Conservation (phyloP, 1,140 invertebrate species). For the Nixonia krombeini region DNA sequence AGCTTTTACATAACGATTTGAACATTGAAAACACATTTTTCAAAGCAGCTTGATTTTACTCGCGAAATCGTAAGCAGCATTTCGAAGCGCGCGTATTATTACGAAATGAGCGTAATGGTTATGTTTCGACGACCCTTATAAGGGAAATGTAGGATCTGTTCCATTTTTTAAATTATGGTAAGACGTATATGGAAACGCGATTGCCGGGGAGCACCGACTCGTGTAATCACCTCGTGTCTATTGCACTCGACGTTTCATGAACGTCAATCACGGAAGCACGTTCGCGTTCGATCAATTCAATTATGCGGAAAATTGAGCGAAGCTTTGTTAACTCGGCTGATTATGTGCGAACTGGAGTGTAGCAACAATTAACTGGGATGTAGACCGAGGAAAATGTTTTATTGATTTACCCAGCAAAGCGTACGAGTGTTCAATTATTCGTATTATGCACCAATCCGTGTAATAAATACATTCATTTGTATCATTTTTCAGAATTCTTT, state of each 20-base stretch:
- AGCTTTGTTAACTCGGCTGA: background rate
- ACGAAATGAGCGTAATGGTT: background rate
- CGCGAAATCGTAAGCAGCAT: background rate
- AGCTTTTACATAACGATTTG: too few relatives aligned
- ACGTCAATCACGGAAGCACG: conserved; percentile 6
- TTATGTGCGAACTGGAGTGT: background rate
- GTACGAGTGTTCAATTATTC: too few relatives aligned
- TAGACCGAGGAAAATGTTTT: too few relatives aligned
- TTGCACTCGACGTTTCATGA: background rate
- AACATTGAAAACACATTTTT: too few relatives aligned
- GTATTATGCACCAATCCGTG: too few relatives aligned
- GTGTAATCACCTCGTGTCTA: background rate
- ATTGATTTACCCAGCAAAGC: background rate
- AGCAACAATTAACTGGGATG: too few relatives aligned
- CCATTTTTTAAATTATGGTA: conserved; percentile 6
- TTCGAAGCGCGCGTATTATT: background rate
- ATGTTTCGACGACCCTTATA: conserved; percentile 1
- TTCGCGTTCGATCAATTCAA: conserved; percentile 1
- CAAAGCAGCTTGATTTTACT: too few relatives aligned
- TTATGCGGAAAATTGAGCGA: conserved; percentile 4
- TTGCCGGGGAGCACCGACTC: background rate
- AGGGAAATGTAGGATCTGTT: conserved; percentile 6
- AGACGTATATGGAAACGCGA: conserved; percentile 4
- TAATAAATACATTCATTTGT: too few relatives aligned
- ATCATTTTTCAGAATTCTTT: too few relatives aligned